A percentile compares a stretch with the other conserved stretches of the same genome.
Conservation (phyloP, 2,797 vertebrate genomes). For the Antennarius maculatus region DNA sequence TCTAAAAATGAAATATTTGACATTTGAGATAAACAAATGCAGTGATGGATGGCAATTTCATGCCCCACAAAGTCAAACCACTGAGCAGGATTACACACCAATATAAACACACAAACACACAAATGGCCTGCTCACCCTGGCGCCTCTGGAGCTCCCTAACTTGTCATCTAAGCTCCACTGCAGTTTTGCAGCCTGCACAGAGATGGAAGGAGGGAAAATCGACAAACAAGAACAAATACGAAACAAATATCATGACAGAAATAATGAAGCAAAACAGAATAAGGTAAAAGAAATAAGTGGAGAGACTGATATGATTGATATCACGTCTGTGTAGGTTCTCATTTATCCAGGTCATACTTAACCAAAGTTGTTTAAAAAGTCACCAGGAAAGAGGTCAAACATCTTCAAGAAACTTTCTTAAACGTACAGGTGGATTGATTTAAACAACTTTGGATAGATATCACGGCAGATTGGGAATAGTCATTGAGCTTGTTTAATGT, state of each 20-base stretch:
- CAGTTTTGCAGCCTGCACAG: slow-evolving; percentile 83
- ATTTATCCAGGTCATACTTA: too few species aligned
- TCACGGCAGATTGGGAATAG: slow-evolving; percentile 14
- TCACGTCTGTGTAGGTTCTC: too few species aligned
- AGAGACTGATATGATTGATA: slow-evolving; percentile 37
- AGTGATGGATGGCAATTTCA: slow-evolving; percentile 32
- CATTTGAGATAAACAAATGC: slow-evolving; percentile 18
- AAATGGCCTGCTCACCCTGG: slow-evolving; percentile 80
- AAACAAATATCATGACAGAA: slow-evolving; percentile 62
- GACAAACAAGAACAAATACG: slow-evolving; percentile 59
- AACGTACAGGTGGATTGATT: too few species aligned
- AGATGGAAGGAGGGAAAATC: slow-evolving; percentile 64
- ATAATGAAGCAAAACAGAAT: slow-evolving; percentile 52
- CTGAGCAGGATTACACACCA: slow-evolving; percentile 55
- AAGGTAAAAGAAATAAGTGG: slow-evolving; percentile 47
- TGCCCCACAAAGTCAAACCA: slow-evolving; percentile 54
- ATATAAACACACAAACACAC: slow-evolving; percentile 51
- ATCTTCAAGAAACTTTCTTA: too few species aligned
- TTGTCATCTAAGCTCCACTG: slow-evolving; percentile 87
- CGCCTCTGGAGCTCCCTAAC: slow-evolving; percentile 81
- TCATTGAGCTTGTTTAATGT: slow-evolving; percentile 4
- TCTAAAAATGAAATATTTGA: slow-evolving; percentile 26
- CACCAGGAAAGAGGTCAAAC: too few species aligned
- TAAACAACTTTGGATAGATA: too few species aligned
- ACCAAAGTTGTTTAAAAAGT: too few species aligned